These are phyloP conservation scores for Hemibagrus guttatus DNA, from an alignment of 2,797 vertebrate genomes.

Conservation along the genomic window DNA sequence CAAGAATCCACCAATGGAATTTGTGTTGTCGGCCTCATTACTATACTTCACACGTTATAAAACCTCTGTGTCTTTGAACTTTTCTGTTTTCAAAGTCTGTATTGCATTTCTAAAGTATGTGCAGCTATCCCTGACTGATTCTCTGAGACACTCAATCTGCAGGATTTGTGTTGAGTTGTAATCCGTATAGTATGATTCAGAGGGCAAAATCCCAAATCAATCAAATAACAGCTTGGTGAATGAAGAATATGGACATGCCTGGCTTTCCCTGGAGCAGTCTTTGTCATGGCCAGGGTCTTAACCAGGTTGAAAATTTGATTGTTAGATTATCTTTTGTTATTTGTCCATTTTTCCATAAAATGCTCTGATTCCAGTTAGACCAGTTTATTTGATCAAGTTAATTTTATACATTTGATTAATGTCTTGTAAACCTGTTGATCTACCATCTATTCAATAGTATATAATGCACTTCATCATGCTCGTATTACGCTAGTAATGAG, in stretches of 20 bases:
- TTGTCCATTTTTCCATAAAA: not conserved
- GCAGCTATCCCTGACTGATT: not conserved
- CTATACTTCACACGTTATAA: constrained; percentile 22
- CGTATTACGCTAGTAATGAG: not conserved
- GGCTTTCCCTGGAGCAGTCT: not conserved
- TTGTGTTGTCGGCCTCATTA: not conserved
- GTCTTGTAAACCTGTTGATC: not conserved
- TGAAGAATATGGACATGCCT: too few relatives aligned
- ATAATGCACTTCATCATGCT: not conserved
- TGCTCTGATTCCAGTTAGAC: not conserved
- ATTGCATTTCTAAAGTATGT: not conserved
- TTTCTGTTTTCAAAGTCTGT: constrained; percentile 3
- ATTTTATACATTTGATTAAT: too few relatives aligned
- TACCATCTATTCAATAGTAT: not conserved
- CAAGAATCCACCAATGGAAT: constrained; percentile 27
- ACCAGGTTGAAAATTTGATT: not conserved
- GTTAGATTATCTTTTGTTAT: too few relatives aligned
- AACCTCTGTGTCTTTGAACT: constrained; percentile 17
- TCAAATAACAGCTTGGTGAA: not conserved
- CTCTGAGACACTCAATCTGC: not conserved
- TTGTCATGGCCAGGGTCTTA: not conserved
- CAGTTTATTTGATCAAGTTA: not conserved
- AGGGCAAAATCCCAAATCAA: not conserved
- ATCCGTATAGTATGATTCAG: not conserved
- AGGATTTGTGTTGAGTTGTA: not conserved